Percentiles rank a stretch among this genome's conserved stretches.
Evolutionary conservation across 2,113 vertebrate genomes (phyloP).

Genomic region (Mobula hypostoma): DNA sequence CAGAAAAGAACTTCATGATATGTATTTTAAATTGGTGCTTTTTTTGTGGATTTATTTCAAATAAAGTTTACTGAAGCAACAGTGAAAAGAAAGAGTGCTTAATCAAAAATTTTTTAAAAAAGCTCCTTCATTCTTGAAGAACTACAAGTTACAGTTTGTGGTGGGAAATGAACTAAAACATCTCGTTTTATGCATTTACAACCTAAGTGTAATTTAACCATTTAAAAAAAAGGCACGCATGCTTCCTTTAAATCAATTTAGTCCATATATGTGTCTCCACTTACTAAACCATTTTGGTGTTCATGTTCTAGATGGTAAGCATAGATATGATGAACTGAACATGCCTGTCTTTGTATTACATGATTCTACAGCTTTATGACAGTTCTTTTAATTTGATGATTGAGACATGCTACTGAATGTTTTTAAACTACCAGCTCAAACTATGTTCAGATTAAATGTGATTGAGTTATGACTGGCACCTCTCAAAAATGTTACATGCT

Average conservation of each 20-base stretch:
- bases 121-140: neutral
- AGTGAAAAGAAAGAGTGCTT: neutral
- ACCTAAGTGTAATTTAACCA: neutral
- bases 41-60: neutral
- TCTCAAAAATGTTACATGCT: no score
- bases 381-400: no score
- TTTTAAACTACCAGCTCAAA: no score
- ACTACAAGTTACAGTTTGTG: neutral
- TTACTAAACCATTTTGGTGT: neutral
- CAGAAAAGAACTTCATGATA: neutral
- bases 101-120: neutral
- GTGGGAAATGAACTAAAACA: neutral
- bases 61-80: neutral
- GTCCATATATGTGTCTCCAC: no score
- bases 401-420: no score
- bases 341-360: no score
- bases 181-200: neutral
- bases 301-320: no score
- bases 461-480: no score
- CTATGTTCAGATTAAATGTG: no score
- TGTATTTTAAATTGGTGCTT: neutral
- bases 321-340: no score
- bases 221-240: neutral
- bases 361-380: no score
- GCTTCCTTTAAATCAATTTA: neutral